Conservation (phyloP, 2,113 vertebrate genomes). For the Rhinogobius similis region DNA sequence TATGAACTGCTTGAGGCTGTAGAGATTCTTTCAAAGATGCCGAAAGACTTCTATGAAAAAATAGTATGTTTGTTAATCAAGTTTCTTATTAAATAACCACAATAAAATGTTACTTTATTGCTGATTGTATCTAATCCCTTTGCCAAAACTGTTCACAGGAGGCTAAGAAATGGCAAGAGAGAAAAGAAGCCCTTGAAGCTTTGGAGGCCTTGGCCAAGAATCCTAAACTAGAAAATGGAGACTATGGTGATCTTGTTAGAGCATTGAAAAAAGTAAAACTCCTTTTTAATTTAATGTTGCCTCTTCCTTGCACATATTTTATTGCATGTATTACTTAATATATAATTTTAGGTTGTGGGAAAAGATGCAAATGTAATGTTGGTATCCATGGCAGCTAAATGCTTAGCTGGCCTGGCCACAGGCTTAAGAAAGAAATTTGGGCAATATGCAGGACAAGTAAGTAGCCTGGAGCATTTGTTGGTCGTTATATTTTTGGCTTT, state of each 20-base stretch:
- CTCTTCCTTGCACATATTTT: not conserved
- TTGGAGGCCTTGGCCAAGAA: constrained; percentile 89
- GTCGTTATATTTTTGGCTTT: not conserved
- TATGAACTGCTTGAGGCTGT: constrained; percentile 95
- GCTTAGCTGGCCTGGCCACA: constrained; percentile 86
- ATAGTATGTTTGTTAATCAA: constrained; percentile 81
- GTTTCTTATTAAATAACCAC: not conserved
- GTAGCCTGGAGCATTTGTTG: constrained; percentile 46
- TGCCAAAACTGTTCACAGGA: constrained; percentile 77
- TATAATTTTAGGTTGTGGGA: constrained; percentile 85
- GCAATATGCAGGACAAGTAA: constrained; percentile 91
- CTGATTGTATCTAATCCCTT: not conserved
- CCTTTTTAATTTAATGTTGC: not conserved
- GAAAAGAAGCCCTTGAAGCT: constrained; percentile 94
- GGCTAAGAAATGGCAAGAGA: constrained; percentile 99
- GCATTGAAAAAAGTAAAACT: constrained; percentile 90
- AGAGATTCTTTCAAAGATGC: constrained; percentile 95
- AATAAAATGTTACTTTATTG: not conserved
- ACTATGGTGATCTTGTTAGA: constrained; percentile 93
- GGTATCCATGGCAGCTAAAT: constrained; percentile 94
- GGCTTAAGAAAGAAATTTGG: constrained; percentile 98
- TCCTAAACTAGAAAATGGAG: constrained; percentile 92
- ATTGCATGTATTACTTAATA: not conserved
- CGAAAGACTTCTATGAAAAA: constrained; percentile 99
- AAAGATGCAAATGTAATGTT: constrained; percentile 98